Conservation (phyloP, 2,797 vertebrate genomes). For the Phoeniculus purpureus region DNA sequence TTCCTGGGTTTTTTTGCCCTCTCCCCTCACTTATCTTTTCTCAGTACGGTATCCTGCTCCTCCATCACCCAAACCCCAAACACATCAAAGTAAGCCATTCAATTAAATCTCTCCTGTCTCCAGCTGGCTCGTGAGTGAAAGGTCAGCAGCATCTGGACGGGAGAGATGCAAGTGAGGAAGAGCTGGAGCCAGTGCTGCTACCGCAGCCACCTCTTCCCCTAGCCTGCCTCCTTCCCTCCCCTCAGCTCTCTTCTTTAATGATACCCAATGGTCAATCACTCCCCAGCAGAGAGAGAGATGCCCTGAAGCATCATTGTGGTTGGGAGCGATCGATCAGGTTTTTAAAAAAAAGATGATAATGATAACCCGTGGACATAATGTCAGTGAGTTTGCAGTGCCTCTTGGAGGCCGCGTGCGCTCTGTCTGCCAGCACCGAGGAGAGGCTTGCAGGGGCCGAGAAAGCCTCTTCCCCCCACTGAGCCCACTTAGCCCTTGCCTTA, state of each 20-base stretch:
- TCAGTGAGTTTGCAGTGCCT: conserved; percentile 83
- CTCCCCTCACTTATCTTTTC: not conserved
- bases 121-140: conserved; percentile 96
- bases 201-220: not conserved
- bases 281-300: conserved; percentile 89
- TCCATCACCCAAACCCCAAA: conserved; percentile 83
- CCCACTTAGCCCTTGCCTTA: conserved; percentile 71
- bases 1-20: not conserved
- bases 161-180: conserved; percentile 77
- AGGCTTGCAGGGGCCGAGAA: conserved; percentile 59
- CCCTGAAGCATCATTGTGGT: conserved; percentile 90
- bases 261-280: conserved; percentile 93
- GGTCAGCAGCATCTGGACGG: conserved; percentile 91
- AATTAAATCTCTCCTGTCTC: conserved; percentile 95
- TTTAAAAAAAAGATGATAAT: conserved; percentile 87
- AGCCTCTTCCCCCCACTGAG: conserved; percentile 69
- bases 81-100: conserved; percentile 92
- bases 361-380: conserved; percentile 95
- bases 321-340: conserved; percentile 88
- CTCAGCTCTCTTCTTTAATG: conserved; percentile 85
- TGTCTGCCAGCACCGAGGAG: conserved; percentile 38
- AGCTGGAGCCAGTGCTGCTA: conserved; percentile 47
- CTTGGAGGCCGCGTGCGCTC: conserved; percentile 69
- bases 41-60: conserved; percentile 50
- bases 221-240: conserved; percentile 43